A percentile compares a stretch with the other conserved stretches of the same genome.
Evolutionary conservation across 2,113 vertebrate genomes (phyloP).

Genomic region (Chaetorhynchus papuensis): DNA sequence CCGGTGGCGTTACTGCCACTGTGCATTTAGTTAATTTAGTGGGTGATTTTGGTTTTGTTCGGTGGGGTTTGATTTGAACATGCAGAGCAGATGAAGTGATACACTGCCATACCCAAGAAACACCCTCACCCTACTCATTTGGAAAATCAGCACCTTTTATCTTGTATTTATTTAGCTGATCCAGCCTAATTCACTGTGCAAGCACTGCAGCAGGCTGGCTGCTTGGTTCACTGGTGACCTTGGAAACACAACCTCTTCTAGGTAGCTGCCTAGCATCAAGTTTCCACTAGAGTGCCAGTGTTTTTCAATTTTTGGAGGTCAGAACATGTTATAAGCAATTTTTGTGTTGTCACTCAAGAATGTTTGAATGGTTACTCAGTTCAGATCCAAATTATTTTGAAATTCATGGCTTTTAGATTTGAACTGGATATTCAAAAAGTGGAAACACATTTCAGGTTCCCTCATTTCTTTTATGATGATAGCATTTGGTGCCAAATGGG

Average conservation of each 20-base stretch:
- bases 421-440: neutral
- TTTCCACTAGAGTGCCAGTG: neutral
- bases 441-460: neutral
- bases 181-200: neutral
- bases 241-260: neutral
- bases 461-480: conserved; percentile 37
- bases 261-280: neutral
- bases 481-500: conserved; percentile 53
- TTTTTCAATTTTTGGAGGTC: neutral
- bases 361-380: neutral
- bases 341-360: neutral
- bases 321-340: neutral
- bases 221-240: neutral
- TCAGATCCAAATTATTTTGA: neutral
- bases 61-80: neutral
- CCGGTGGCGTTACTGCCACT: neutral
- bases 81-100: neutral
- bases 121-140: neutral
- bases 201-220: neutral
- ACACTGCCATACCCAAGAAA: neutral
- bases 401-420: neutral
- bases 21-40: neutral
- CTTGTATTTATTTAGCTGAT: neutral
- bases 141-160: neutral
- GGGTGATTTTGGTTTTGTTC: neutral